phyloP scores from a whole-genome alignment of 2,113 vertebrate genomes.

The Zosterops japonicus region DNA sequence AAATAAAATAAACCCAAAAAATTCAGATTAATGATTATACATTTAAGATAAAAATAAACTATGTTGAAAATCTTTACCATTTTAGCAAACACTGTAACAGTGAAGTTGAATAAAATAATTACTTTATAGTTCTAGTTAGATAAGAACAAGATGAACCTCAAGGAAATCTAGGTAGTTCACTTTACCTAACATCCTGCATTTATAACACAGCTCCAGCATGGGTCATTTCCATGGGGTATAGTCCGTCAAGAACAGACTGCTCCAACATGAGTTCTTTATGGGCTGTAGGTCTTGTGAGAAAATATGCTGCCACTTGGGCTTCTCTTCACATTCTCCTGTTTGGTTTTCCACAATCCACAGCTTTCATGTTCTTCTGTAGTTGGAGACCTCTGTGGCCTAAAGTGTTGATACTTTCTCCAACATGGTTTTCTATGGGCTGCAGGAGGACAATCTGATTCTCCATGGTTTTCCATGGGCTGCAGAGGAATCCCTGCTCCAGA shows the following conservation, averaged over 20 bases:
- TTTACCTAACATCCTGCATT: neutral
- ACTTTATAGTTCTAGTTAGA: neutral
- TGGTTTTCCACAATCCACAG: neutral
- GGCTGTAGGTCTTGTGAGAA: neutral
- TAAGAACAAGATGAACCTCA: neutral
- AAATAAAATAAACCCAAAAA: neutral
- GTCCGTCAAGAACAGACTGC: neutral
- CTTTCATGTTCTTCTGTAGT: neutral
- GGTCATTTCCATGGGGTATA: neutral
- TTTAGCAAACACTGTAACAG: neutral
- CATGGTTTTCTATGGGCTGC: neutral
- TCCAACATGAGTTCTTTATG: rapidly evolving
- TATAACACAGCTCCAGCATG: neutral
- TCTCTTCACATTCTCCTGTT: neutral
- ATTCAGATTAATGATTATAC: neutral
- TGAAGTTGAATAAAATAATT: neutral
- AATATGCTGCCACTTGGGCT: neutral
- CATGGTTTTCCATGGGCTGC: neutral
- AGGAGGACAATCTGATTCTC: neutral
- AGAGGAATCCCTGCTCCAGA: neutral
- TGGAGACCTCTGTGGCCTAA: rapidly evolving
- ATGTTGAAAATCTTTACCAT: neutral
- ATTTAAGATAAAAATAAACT: neutral
- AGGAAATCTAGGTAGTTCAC: neutral
- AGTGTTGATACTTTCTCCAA: neutral